These are phyloP conservation scores for Megaceryle alcyon DNA, from an alignment of 2,797 vertebrate species.

Conservation along the genomic window DNA sequence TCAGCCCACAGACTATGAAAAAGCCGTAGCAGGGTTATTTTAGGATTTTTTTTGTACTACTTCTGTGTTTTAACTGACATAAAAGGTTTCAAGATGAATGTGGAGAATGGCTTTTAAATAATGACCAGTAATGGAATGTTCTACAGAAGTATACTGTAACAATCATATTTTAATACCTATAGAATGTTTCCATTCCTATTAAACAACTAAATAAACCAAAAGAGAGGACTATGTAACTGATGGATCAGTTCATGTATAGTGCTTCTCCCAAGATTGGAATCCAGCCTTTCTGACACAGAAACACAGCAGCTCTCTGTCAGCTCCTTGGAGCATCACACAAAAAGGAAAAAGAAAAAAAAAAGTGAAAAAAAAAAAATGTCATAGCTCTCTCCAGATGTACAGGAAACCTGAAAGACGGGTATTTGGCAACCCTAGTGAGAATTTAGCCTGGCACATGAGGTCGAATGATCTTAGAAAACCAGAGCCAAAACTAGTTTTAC, in stretches of 20 bases:
- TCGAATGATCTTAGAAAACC: conserved; percentile 13
- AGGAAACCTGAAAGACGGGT: not conserved
- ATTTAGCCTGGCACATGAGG: not conserved
- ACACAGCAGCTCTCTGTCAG: not conserved
- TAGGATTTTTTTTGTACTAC: not conserved
- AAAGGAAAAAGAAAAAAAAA: not conserved
- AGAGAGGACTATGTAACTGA: not conserved
- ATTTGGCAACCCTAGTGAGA: not conserved
- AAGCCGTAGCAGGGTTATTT: not conserved
- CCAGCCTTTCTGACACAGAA: not conserved
- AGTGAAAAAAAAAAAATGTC: not conserved
- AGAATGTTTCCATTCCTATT: not conserved
- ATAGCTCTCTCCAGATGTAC: not conserved
- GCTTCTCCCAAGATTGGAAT: not conserved
- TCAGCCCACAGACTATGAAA: not conserved
- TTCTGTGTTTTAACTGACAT: not conserved
- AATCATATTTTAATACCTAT: not conserved
- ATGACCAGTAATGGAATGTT: not conserved
- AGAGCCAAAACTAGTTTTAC: not conserved
- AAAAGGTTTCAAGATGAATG: not conserved
- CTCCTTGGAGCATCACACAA: not conserved
- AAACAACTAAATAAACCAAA: not conserved
- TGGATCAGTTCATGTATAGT: not conserved
- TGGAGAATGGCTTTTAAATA: not conserved
- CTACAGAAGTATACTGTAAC: not conserved